Conservation (phyloP, 2,797 vertebrate species). For the Ptychadena robeensis region DNA sequence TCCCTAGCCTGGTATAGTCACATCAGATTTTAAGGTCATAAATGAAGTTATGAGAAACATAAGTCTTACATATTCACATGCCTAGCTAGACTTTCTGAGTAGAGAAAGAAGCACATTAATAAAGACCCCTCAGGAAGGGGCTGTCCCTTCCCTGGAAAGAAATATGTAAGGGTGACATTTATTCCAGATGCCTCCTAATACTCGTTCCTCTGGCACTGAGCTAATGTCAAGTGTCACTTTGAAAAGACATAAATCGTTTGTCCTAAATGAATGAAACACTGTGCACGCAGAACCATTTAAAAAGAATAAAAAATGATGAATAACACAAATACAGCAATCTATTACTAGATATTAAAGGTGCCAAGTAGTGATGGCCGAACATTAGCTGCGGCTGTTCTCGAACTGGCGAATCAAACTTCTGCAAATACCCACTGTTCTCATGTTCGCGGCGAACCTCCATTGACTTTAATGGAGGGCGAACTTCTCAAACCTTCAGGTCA, state of each 20-base stretch:
- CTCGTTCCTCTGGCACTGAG: background rate
- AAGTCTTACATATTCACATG: conserved; percentile 6
- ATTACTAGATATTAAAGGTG: no score
- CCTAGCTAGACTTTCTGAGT: background rate
- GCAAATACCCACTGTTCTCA: no score
- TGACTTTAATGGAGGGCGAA: no score
- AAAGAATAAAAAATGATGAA: conserved; percentile 12
- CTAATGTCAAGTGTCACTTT: conserved; percentile 33
- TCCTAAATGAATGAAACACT: conserved; percentile 21
- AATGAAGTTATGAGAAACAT: conserved; percentile 14
- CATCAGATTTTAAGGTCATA: background rate
- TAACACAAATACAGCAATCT: no score
- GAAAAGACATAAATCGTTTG: conserved; percentile 18
- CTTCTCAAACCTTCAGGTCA: no score
- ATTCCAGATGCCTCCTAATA: conserved; percentile 12
- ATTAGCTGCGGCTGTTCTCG: no score
- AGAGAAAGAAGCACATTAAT: background rate
- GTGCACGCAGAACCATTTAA: conserved; percentile 10
- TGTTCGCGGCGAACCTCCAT: no score
- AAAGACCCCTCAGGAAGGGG: conserved; percentile 7
- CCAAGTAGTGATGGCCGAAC: no score
- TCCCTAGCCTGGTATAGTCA: background rate
- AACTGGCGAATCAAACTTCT: no score
- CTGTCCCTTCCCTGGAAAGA: background rate
- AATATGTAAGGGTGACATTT: conserved; percentile 21